Base-by-base conservation (phyloP, 37 sponge, comb jelly and placozoan genomes). In the Spongilla lacustris region DNA sequence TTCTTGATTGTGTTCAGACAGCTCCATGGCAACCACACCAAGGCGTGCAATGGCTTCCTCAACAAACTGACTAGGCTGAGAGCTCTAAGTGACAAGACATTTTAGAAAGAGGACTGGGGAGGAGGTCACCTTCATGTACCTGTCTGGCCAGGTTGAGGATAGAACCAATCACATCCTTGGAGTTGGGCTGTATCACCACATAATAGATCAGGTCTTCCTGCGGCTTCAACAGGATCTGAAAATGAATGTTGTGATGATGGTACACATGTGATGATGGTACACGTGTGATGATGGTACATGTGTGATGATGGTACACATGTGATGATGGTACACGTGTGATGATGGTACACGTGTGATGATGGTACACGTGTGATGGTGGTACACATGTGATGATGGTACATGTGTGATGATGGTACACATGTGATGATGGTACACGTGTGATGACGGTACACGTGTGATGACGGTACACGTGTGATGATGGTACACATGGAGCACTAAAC, bases 101-200 rank as follows among this genome's bases (percentile, higher is more conserved):
- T 13, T 29, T 3, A 69, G 28, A 32, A 28, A 58, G 66, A n/a
- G 25, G 31, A 27, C 67, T 26, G 29, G 28, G 66, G 26, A 58
- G 14, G 30, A 12, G 80, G 29, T 2, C 25, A 36, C 24, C 23
- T 1, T 2, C 25, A n/a, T 76, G 19, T 75, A 71, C 58, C 69
- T 73, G 79, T 11, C 86, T 34, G 33, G 68, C 74, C 70, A 85
- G 31, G 12, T 77, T 50, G n/a, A 85, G 68, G 29, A 93, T 73
- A 34, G 78, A 68, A 32, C 78, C 75, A 17, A 93, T 75, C 4
- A 83, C 72, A 23, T 93, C 93, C 73, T 81, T 89, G 83, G 87
- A 89, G 69, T 89, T 81, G 0, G 89, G 93, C 72, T 93, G 93
- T 23, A 81, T 79, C 66, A 93, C n/a, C 19, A 93, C 82, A 36